Evolutionary conservation across 2,797 vertebrate species (phyloP).

Genomic region (Etheostoma nigrum): DNA sequence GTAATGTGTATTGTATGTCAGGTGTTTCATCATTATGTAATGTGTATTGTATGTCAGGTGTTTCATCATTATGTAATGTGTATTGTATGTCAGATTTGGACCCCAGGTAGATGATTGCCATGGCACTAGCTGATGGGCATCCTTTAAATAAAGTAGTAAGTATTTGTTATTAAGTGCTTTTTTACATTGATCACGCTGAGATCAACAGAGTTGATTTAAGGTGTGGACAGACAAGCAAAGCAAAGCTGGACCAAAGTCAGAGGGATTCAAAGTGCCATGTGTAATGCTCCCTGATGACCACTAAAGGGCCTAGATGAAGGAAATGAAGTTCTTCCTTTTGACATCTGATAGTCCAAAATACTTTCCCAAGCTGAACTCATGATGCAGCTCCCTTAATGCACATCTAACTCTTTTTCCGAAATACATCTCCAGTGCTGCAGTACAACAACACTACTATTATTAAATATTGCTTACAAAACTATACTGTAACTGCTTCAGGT

Average conservation of each 20-base stretch:
- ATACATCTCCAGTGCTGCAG: conserved; percentile 21
- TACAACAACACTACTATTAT: conserved; percentile 10
- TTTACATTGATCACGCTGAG: background rate
- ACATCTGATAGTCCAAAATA: conserved; percentile 73
- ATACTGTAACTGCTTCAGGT: background rate
- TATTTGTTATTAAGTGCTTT: background rate
- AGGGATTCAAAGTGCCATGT: conserved; percentile 67
- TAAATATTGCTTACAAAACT: background rate
- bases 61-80: too few relatives aligned
- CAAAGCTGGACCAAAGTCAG: conserved; percentile 56
- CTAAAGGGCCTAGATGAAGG: conserved; percentile 69
- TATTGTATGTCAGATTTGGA: too few relatives aligned
- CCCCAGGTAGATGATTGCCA: too few relatives aligned
- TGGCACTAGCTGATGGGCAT: too few relatives aligned
- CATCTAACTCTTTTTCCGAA: conserved; percentile 34
- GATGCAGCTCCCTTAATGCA: conserved; percentile 54
- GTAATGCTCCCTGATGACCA: conserved; percentile 74
- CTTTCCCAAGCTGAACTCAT: conserved; percentile 63
- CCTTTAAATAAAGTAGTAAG: background rate
- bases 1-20: too few relatives aligned
- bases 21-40: too few relatives aligned
- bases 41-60: too few relatives aligned
- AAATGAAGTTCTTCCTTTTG: conserved; percentile 79
- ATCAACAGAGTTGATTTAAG: conserved; percentile 44
- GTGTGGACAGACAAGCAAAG: conserved; percentile 47